A percentile compares a stretch with the other conserved stretches of the same genome.
Evolutionary conservation across 1,140 invertebrate species (phyloP).

Genomic region (Phenacoccus solenopsis): DNA sequence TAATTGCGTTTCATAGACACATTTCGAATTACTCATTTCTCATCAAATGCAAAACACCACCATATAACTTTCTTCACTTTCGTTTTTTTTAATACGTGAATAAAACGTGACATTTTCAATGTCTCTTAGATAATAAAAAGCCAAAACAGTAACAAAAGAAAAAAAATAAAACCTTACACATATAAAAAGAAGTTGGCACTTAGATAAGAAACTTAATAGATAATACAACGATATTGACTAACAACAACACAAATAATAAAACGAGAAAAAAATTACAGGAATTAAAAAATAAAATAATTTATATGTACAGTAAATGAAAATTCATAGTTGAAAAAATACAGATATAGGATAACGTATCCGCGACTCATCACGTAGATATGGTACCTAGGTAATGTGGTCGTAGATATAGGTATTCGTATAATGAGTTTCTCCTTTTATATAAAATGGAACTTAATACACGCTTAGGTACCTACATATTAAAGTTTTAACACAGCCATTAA

Average conservation of each 20-base stretch:
- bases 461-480: not conserved
- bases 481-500: not conserved
- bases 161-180: not conserved
- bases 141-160: not conserved
- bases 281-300: not conserved
- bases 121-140: not conserved
- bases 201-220: no score
- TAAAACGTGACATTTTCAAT: not conserved
- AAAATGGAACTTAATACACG: no score
- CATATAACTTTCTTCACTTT: not conserved
- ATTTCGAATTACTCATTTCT: not conserved
- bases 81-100: not conserved
- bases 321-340: not conserved
- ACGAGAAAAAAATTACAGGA: not conserved
- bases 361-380: not conserved
- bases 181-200: not conserved
- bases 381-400: no score
- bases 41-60: not conserved
- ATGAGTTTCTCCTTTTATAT: no score
- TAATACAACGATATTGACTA: not conserved
- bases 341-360: not conserved
- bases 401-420: no score
- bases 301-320: not conserved
- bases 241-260: not conserved
- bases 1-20: not conserved